Conservation (phyloP, 2,888 invertebrate species). For the Dryobota labecula region DNA sequence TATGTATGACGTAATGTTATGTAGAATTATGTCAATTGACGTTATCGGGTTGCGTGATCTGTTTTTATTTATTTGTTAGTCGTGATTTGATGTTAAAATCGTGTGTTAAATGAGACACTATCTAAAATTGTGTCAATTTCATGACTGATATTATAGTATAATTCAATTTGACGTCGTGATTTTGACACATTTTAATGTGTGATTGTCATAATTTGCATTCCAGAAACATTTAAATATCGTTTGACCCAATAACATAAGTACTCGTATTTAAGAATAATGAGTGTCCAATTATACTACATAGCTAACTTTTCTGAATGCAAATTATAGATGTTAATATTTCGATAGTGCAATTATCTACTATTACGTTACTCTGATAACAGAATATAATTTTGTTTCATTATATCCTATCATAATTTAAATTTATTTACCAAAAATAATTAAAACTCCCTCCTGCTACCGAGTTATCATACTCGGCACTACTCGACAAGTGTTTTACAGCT, state of each 20-base stretch:
- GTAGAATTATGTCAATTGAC: constrained; percentile 21
- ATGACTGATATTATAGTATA: neutral
- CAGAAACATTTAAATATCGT: neutral
- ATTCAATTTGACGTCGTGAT: neutral
- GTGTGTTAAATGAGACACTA: neutral
- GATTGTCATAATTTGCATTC: neutral
- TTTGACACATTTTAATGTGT: neutral
- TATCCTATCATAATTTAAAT: neutral
- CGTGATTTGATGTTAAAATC: constrained; percentile 2
- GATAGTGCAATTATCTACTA: neutral
- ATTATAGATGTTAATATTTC: neutral
- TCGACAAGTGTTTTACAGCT: constrained; percentile 68
- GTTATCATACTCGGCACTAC: constrained; percentile 12
- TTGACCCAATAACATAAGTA: neutral
- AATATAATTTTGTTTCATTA: neutral
- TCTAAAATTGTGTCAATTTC: neutral
- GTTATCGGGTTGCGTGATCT: neutral
- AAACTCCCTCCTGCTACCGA: constrained; percentile 20
- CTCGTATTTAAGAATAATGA: neutral
- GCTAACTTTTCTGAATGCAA: neutral
- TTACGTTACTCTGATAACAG: neutral
- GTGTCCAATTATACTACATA: neutral
- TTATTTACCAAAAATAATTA: neutral
- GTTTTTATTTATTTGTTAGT: constrained; percentile 13
- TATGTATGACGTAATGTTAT: constrained; percentile 18